A percentile compares a stretch with the other conserved stretches of the same genome.
These are phyloP conservation scores for Sebastes umbrosus DNA, from an alignment of 2,797 vertebrate genomes.

Conservation along the genomic window DNA sequence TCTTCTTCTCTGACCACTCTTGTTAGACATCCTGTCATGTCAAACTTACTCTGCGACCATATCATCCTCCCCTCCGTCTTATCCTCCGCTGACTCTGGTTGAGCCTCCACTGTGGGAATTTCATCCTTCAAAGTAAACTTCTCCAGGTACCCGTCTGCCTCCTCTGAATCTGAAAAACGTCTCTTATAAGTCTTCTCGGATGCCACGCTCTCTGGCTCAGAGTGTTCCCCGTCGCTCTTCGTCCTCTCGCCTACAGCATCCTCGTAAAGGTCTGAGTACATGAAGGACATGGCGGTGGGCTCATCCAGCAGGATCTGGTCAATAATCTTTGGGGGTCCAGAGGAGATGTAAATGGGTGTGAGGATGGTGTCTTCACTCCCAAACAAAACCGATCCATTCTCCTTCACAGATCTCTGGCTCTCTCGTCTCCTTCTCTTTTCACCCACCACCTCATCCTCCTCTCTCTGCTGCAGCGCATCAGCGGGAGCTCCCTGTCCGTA, in stretches of 20 bases:
- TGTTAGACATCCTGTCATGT: conserved; percentile 79
- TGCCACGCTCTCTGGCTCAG: conserved; percentile 86
- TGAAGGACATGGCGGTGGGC: conserved; percentile 91
- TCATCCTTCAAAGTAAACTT: conserved; percentile 93
- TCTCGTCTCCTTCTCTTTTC: conserved; percentile 72
- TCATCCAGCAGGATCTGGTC: conserved; percentile 91
- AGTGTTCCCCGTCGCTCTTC: conserved; percentile 82
- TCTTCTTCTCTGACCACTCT: conserved; percentile 55
- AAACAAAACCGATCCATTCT: conserved; percentile 87
- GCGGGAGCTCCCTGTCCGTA: conserved; percentile 81
- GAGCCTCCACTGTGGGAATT: conserved; percentile 71
- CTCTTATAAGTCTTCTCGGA: conserved; percentile 87
- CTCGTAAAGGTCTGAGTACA: conserved; percentile 93
- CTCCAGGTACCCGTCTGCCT: conserved; percentile 91
- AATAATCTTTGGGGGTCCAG: conserved; percentile 86
- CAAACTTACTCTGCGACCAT: conserved; percentile 80
- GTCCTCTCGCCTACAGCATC: conserved; percentile 84
- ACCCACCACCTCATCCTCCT: conserved; percentile 33
- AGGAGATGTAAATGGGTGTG: conserved; percentile 86
- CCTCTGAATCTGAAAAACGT: conserved; percentile 88
- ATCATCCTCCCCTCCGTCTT: conserved; percentile 59
- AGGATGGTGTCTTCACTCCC: conserved; percentile 86
- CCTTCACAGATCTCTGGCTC: conserved; percentile 73
- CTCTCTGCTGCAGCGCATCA: conserved; percentile 75
- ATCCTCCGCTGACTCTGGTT: conserved; percentile 54